These are phyloP conservation scores for Sericinus montela DNA, from an alignment of 2,888 invertebrate species.

Conservation along the genomic window DNA sequence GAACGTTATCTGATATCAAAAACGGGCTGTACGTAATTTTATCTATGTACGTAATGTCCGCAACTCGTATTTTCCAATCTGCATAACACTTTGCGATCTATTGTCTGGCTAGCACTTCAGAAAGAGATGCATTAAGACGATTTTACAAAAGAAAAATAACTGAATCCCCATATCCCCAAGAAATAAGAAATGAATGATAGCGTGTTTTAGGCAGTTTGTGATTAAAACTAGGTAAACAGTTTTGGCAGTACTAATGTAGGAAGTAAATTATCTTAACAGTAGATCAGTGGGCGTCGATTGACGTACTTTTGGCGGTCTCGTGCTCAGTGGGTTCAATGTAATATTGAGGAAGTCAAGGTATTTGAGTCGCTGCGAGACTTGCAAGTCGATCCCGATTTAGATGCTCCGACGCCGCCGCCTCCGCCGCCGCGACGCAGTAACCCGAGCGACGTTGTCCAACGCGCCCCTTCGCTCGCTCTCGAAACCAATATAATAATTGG, in stretches of 20 bases:
- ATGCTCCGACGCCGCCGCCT: conserved; percentile 73
- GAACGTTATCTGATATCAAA: too few species aligned
- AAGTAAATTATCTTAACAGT: conserved; percentile 42
- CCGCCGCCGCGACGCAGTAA: conserved; percentile 72
- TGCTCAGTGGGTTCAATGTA: conserved; percentile 75
- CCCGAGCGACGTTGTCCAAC: conserved; percentile 71
- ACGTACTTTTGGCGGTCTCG: conserved; percentile 71
- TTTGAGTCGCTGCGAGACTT: conserved; percentile 76
- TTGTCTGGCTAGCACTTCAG: too few species aligned
- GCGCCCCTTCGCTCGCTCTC: conserved; percentile 56
- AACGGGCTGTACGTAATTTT: too few species aligned
- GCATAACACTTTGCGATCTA: too few species aligned
- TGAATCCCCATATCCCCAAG: too few species aligned
- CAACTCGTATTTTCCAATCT: too few species aligned
- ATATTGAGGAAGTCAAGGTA: conserved; percentile 80
- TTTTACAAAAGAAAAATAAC: too few species aligned
- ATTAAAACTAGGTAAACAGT: conserved; percentile 21
- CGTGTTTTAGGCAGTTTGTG: background rate
- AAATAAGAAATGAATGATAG: too few species aligned
- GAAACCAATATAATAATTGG: conserved; percentile 41
- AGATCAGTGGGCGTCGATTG: conserved; percentile 68
- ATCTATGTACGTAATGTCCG: too few species aligned
- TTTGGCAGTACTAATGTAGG: conserved; percentile 30
- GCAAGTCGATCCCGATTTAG: conserved; percentile 78
- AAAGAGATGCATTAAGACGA: too few species aligned